Evolutionary conservation across 2,797 vertebrate species (phyloP).

Genomic region (Clarias laeviceps): DNA sequence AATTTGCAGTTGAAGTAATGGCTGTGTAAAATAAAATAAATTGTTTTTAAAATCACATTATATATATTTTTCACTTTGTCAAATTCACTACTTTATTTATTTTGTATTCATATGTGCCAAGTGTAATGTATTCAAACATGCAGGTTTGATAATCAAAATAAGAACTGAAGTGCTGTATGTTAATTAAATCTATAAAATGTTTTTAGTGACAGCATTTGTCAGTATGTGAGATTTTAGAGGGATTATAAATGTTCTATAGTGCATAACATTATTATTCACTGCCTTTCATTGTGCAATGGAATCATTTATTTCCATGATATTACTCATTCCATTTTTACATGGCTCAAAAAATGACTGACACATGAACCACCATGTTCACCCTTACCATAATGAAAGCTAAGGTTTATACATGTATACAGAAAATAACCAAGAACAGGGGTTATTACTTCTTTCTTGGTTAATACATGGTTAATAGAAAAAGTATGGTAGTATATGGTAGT

Average conservation of each 20-base stretch:
- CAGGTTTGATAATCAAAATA: not conserved
- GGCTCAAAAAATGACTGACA: not conserved
- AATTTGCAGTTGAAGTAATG: not conserved
- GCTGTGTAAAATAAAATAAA: not conserved
- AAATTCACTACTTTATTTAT: not conserved
- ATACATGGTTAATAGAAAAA: too few species aligned
- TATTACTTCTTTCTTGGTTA: not conserved
- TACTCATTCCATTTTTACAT: not conserved
- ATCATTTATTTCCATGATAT: constrained; percentile 4
- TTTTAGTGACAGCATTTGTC: not conserved
- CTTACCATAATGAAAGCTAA: not conserved
- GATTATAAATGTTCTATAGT: not conserved
- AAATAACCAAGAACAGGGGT: not conserved
- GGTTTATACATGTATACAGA: not conserved
- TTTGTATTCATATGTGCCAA: not conserved
- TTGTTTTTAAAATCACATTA: too few species aligned
- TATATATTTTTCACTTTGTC: not conserved
- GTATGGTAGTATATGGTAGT: too few species aligned
- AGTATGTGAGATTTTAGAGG: not conserved
- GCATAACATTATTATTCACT: not conserved
- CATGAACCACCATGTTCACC: not conserved
- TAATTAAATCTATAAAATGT: not conserved
- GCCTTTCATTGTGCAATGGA: not conserved
- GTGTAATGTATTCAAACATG: not conserved
- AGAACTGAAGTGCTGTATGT: not conserved